Base-by-base conservation (phyloP, 2,797 vertebrate species). In the Xiphophorus birchmanni region DNA sequence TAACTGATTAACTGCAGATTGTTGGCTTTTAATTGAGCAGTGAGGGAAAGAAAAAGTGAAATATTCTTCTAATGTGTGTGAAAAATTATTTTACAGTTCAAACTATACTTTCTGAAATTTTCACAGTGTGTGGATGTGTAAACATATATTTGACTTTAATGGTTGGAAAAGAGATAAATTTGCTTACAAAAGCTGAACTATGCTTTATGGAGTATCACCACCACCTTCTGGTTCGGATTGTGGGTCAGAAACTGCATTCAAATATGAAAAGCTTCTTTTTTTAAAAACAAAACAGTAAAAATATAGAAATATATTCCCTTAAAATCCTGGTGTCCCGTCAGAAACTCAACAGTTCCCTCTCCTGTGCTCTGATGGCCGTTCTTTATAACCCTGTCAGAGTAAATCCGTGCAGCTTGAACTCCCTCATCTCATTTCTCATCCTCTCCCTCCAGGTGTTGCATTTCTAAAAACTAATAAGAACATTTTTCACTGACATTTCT, bases 21-120 rank as follows among this genome's bases (percentile, higher is more conserved):
- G 37, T 40, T 26, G 9, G 86, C 81, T 83, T 65, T 18, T 73
- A 73, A 29, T 74, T 75, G 77, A 87, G 89, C 81, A 4, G 54
- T 26, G 67, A 71, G 67, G 40, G 40, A 44, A 71, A 71, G 67
- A 71, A 71, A 42, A 71, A 71, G n/a, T 44, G 1, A 71, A 44
- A n/a, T n/a, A 7, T 71, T 42, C 18, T 13, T 23, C 8, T 40
- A 26, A 44, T 40, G 18, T 10, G 2, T n/a, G 67, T 71, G 40
- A 44, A 44, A 71, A 44, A 71, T 26, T 1, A 23, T 13, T 44
- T 44, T 7, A 26, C 23, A 44, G 23, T 37, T 42, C 6, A 10
- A 67, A 26, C 12, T 44, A 13, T n/a, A 13, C 26, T 44, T 71
- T 12, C 23, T 71, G 37, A 69, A 11, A 42, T 69, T 42, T 69